Evolutionary conservation across 2,888 invertebrate species (phyloP).

Genomic region (Caenorhabditis uteleia): DNA sequence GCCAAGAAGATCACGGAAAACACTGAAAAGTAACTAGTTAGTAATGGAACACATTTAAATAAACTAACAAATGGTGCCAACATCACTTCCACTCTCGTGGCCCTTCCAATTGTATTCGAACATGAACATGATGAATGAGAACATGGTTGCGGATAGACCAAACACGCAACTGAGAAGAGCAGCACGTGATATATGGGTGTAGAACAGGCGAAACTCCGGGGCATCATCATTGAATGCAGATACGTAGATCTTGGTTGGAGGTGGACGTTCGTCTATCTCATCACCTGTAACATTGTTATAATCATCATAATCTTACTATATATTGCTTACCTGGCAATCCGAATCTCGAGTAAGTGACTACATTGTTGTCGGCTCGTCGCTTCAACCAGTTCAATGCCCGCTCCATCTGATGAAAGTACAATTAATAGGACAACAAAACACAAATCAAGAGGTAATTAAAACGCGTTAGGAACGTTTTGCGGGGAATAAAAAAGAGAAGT

Average conservation of each 20-base stretch:
- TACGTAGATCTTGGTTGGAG: slow-evolving; percentile 58
- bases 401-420: slow-evolving; percentile 28
- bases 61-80: slow-evolving; percentile 51
- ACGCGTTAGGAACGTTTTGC: neutral
- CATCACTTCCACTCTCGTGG: too few species aligned
- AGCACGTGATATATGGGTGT: slow-evolving; percentile 58
- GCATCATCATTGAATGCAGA: slow-evolving; percentile 62
- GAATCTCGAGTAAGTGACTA: slow-evolving; percentile 64
- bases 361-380: slow-evolving; percentile 55
- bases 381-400: slow-evolving; percentile 52
- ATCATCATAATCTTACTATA: neutral
- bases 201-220: slow-evolving; percentile 50
- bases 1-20: slow-evolving; percentile 57
- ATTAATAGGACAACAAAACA: neutral
- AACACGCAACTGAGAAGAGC: slow-evolving; percentile 50
- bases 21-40: slow-evolving; percentile 38
- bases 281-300: slow-evolving; percentile 53
- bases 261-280: slow-evolving; percentile 61
- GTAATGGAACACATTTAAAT: neutral
- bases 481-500: neutral
- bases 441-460: neutral
- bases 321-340: slow-evolving; percentile 63
- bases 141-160: slow-evolving; percentile 57
- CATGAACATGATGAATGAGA: slow-evolving; percentile 60
- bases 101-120: slow-evolving; percentile 68